Conservation (phyloP, 2,888 invertebrate species). For the Lucinisca nassula region DNA sequence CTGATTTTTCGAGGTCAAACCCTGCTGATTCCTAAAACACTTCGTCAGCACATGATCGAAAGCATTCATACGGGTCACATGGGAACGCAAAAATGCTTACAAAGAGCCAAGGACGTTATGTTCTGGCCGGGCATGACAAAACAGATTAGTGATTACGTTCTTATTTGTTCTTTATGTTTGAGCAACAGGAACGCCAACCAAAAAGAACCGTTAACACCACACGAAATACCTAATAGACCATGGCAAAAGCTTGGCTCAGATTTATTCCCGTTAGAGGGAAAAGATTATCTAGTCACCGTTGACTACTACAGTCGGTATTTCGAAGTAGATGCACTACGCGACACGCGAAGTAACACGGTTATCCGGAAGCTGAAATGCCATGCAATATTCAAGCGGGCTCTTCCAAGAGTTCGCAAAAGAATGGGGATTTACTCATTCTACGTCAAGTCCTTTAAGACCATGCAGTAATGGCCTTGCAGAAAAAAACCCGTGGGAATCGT, state of each 20-base stretch:
- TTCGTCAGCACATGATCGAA: conserved; percentile 34
- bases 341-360: conserved; percentile 50
- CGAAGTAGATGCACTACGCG: conserved; percentile 60
- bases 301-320: conserved; percentile 67
- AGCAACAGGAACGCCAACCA: conserved; percentile 34
- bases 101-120: conserved; percentile 35
- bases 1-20: conserved; percentile 52
- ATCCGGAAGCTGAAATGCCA: conserved; percentile 51
- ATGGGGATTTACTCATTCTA: too few species aligned
- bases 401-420: too few species aligned
- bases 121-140: conserved; percentile 65
- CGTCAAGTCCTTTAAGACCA: too few species aligned
- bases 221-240: too few species aligned
- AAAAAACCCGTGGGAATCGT: neutral
- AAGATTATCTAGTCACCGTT: conserved; percentile 68
- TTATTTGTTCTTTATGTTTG: conserved; percentile 53
- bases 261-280: conserved; percentile 56
- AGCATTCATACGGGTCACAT: conserved; percentile 9
- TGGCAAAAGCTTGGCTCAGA: conserved; percentile 57
- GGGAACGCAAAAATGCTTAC: conserved; percentile 53
- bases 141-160: conserved; percentile 52
- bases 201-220: conserved; percentile 33
- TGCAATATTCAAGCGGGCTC: neutral
- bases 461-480: too few species aligned
- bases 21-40: conserved; percentile 46